Conservation (phyloP, 2,888 invertebrate genomes). For the Mongoloraphidia duomilia region DNA sequence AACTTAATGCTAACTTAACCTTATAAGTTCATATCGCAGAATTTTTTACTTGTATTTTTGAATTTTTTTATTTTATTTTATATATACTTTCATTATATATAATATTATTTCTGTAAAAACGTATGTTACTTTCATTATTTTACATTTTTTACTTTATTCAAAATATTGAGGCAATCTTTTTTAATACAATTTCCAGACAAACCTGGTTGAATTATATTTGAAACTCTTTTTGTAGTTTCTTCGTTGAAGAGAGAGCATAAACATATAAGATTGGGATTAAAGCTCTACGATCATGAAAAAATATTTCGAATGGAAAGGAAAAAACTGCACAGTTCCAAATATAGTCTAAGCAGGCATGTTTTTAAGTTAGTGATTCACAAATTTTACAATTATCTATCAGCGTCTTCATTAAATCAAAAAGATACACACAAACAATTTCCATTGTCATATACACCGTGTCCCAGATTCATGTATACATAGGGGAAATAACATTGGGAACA, state of each 20-base stretch:
- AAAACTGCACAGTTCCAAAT: too few relatives aligned
- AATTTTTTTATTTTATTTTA: conserved; percentile 1
- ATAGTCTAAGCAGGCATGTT: too few relatives aligned
- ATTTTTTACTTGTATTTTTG: background rate
- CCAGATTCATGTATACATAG: too few relatives aligned
- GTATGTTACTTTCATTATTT: background rate
- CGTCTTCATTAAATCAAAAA: too few relatives aligned
- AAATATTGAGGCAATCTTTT: too few relatives aligned
- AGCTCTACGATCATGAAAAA: background rate
- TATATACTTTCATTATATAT: background rate
- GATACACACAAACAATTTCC: too few relatives aligned
- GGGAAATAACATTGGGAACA: too few relatives aligned
- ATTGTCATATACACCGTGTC: too few relatives aligned
- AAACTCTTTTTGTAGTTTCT: background rate
- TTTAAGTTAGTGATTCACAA: too few relatives aligned
- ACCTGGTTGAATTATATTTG: background rate
- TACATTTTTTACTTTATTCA: background rate
- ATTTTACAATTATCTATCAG: too few relatives aligned
- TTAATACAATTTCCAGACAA: background rate
- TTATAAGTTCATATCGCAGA: conserved; percentile 6
- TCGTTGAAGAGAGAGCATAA: background rate
- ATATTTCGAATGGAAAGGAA: too few relatives aligned
- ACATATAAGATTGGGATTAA: background rate
- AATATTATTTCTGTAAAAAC: background rate
- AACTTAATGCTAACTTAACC: background rate